These are phyloP conservation scores for Vesta saturnalis DNA, from an alignment of 2,888 invertebrate genomes.

Conservation along the genomic window DNA sequence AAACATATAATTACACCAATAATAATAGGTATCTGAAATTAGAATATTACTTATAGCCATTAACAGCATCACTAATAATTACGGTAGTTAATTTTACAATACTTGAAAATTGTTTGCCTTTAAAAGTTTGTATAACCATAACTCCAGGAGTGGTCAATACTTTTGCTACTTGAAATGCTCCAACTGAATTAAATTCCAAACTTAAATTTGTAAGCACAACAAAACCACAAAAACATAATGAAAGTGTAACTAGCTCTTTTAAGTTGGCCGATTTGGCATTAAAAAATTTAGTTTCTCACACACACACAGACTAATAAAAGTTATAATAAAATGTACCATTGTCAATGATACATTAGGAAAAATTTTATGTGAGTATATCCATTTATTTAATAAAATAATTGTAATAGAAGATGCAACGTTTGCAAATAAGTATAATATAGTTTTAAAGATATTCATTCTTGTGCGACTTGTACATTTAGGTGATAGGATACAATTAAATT, in stretches of 20 bases:
- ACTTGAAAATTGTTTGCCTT: slow-evolving; percentile 61
- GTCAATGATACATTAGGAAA: slow-evolving; percentile 69
- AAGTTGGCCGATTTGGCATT: slow-evolving; percentile 64
- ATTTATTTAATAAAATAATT: slow-evolving; percentile 68
- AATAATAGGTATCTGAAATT: slow-evolving; percentile 62
- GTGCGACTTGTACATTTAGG: too few species aligned
- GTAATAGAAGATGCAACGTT: slow-evolving; percentile 65
- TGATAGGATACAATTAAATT: neutral
- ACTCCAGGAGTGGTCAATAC: slow-evolving; percentile 68
- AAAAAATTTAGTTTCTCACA: slow-evolving; percentile 65
- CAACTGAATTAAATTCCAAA: slow-evolving; percentile 67
- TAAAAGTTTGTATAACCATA: slow-evolving; percentile 65
- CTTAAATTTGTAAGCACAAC: slow-evolving; percentile 70
- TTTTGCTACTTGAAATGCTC: slow-evolving; percentile 69
- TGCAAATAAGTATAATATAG: slow-evolving; percentile 40
- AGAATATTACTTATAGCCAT: neutral
- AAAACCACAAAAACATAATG: slow-evolving; percentile 68
- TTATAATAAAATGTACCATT: slow-evolving; percentile 65
- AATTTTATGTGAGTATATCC: slow-evolving; percentile 64
- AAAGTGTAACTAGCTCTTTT: slow-evolving; percentile 63
- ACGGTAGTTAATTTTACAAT: slow-evolving; percentile 63
- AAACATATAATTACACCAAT: slow-evolving; percentile 66
- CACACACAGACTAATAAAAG: slow-evolving; percentile 64
- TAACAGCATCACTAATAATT: neutral
- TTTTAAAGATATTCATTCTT: slow-evolving; percentile 7